A percentile compares a stretch with the other conserved stretches of the same genome.
phyloP scores from a whole-genome alignment of 2,888 invertebrate genomes.

The Patella caerulea region DNA sequence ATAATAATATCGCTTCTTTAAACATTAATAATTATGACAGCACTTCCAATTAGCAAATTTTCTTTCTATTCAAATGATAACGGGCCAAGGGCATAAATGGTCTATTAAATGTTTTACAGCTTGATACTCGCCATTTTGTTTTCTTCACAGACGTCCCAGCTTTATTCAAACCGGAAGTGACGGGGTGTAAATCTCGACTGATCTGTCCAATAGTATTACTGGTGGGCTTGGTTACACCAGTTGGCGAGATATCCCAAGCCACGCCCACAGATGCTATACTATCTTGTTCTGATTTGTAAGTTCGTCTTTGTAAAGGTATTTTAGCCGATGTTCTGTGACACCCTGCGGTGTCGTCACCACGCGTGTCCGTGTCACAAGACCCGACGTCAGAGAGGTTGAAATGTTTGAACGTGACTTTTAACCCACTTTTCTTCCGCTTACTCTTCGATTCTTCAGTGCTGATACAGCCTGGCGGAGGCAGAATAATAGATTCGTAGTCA shows the following conservation, averaged over 20 bases:
- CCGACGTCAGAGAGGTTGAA: neutral
- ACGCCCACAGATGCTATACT: constrained; percentile 29
- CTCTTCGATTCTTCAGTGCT: neutral
- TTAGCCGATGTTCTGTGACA: neutral
- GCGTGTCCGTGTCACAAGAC: neutral
- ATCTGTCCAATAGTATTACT: neutral
- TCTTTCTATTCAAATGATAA: neutral
- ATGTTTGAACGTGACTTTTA: neutral
- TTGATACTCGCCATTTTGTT: constrained; percentile 33
- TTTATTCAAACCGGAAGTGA: constrained; percentile 37
- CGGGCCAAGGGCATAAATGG: neutral
- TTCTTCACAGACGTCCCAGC: constrained; percentile 35
- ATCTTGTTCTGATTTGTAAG: constrained; percentile 24
- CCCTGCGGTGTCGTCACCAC: neutral
- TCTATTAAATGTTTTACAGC: neutral
- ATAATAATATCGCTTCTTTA: too few relatives aligned
- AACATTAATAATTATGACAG: too few relatives aligned
- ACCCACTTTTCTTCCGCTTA: neutral
- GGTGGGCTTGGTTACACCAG: neutral
- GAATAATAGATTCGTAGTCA: neutral
- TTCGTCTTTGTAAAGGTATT: constrained; percentile 12
- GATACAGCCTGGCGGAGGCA: neutral
- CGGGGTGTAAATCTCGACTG: constrained; percentile 33
- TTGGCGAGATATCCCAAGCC: constrained; percentile 24
- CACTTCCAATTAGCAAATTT: neutral